Base-by-base conservation (phyloP, 2,113 vertebrate species). In the Cyanoramphus novaezelandiae region DNA sequence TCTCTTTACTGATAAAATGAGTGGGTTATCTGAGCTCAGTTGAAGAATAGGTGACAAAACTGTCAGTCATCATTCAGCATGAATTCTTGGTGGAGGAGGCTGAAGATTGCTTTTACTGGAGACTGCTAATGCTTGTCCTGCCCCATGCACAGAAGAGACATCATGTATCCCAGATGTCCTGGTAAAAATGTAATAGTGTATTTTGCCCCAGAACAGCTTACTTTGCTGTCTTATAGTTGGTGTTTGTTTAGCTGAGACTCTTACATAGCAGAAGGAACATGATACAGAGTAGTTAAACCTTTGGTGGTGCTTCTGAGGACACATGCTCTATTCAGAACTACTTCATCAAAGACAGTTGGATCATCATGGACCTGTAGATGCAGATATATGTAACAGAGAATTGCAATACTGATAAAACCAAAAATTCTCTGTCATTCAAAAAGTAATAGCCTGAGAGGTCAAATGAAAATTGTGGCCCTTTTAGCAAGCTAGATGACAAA, bases 1-100 rank as follows among this genome's bases (percentile, higher is more conserved):
- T 97, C 77, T 95, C 59, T 85, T 59, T 84, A 78, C 90, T 96
- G 92, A 85, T 82, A 95, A 96, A 97, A 95, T 95, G 75, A 92
- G 86, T 72, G 88, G 82, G 91, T 96, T 88, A 95, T 93, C 86
- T 95, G 90, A 95, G 84, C 68, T 81, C 39, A 71, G 53, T 25
- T 53, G 86, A 92, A 96, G 92, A 96, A 87, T 85, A 59, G 92
- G 55, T 72, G 93, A 94, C 96, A 95, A 85, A 97, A 79, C 86
- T 93, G 75, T 88, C 94, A 95, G 92, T 96, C 93, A 57, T 97
- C 86, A 60, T 92, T 97, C 96, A 91, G 65, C 81, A 74, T 93
- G 96, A 87, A 87, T 94, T 95, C 68, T 63, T 75, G 24, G 94
- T 91, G 92, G 72, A 88, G 70, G 92, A 96, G 39, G 60, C 49